Evolutionary conservation across 2,888 invertebrate genomes (phyloP), one percentile per base, ranked within the genome.

Genomic region (Acrobasis repandana): DNA sequence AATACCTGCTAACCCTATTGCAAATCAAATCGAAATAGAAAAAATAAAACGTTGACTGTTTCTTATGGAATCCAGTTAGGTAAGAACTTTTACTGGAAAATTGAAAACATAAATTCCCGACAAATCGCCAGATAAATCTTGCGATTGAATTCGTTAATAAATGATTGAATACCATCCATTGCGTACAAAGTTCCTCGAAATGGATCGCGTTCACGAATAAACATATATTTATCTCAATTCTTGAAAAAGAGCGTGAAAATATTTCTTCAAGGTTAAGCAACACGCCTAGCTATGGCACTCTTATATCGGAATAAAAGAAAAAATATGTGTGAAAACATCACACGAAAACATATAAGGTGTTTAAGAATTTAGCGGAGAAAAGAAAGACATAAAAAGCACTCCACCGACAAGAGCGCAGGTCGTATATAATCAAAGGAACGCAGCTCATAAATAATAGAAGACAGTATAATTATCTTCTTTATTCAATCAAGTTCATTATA

Each of bases 111-210:
- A 33, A 20, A 54, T 54, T 54, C 9, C 38, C 38, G 18, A 52
- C 38, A 54, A 43, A 54, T 54, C 43, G 38, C 16, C 18, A 38
- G 54, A 54, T 54, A 38, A 54, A 54, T 54, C 54, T 38, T 38
- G 14, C 14, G 38, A 54, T 54, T 54, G 54, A 54, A 38, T 38
- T 54, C 14, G 54, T 54, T 54, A 38, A 54, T 38, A 54, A 54
- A 38, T 54, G 54, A 54, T 54, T 11, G 20, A 54, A 54, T 54
- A 54, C 34, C 20, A 28, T 54, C n/a, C 36, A 18, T 38, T 38
- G 54, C 54, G 9, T 38, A 18, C 11, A 20, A 54, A 54, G 38
- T 54, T 54, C 16, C 14, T 2, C 9, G 34, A 34, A 38, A 54
- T 8, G 33, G 33, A 9, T 54, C 28, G 28, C 28, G 28, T 28